Conservation (phyloP, 2,888 invertebrate genomes). For the Acleris sparsana region DNA sequence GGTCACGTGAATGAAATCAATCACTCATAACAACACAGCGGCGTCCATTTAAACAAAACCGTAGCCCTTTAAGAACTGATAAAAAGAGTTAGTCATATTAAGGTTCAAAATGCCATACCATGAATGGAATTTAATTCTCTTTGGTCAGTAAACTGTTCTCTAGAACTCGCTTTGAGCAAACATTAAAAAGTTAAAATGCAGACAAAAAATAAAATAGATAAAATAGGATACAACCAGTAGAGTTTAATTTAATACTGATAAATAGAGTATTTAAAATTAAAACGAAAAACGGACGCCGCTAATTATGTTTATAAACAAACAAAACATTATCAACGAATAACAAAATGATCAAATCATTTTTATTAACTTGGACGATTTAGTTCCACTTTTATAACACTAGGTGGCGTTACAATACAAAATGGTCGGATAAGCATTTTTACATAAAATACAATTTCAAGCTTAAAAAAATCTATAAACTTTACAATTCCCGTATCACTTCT, state of each 20-base stretch:
- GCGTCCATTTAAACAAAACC: not conserved
- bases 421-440: not conserved
- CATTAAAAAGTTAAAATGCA: no score
- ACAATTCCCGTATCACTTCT: conserved; percentile 12
- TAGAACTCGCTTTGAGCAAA: no score
- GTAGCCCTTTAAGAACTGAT: no score
- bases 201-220: not conserved
- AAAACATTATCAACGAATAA: not conserved
- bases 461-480: conserved; percentile 1
- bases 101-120: not conserved
- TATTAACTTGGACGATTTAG: conserved; percentile 26
- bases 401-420: conserved; percentile 15
- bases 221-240: not conserved
- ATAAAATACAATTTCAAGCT: not conserved
- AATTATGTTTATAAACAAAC: not conserved
- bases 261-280: not conserved
- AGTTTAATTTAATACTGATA: not conserved
- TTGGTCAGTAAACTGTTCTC: not conserved
- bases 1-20: conserved; percentile 16
- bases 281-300: not conserved
- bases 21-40: not conserved
- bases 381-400: conserved; percentile 10
- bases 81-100: not conserved
- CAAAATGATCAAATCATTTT: not conserved
- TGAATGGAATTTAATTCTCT: not conserved